Evolutionary conservation across 1,140 invertebrate species (phyloP), one percentile per base, ranked within the genome.

Genomic region (Euwallacea fornicatus): DNA sequence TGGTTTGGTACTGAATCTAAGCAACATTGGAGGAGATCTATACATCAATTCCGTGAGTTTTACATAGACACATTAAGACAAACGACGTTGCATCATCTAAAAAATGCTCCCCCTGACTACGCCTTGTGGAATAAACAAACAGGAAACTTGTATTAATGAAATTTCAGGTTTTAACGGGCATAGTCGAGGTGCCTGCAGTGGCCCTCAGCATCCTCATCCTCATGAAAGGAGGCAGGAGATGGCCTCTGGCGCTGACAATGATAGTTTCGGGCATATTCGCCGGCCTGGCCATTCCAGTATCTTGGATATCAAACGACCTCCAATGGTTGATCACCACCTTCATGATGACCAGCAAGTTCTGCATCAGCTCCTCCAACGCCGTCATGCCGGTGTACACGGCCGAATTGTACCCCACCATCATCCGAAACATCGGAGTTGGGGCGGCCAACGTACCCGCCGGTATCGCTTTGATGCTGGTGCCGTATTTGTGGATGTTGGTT

Each of bases 331-430:
- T 78, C n/a, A 81, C 83, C 11, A 74, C 81, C 0, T 77, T 84
- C 7, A 82, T 82, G 10, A 84, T 84, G 83, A 72, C 79, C 60
- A 85, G 83, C 42, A 90, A 90, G 81, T 90, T 91, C 75, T 86
- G 88, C 3, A 88, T 90, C 41, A 88, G 88, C 46, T 85, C 87
- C 2, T 88, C 88, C 1, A 91, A 91, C 75, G 89, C 89, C 72
- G 87, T 91, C 66, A 83, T 91, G 82, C 89, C 89, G 0, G 89
- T 91, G 8, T 91, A 88, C 75, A 91, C 89, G 2, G 89, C 89
- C 2, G 90, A 91, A 79, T 79, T 91, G 6, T 91, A 90, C 82
- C 90, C 90, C 2, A 91, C 90, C 2, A 83, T 88, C 53, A 88
- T 91, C 73, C 84, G 90, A 64, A 91, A 91, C 77, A 83, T 91